A percentile compares a stretch with the other conserved stretches of the same genome.
Evolutionary conservation across 1,140 invertebrate species (phyloP).

Genomic region (Drosophila hydei): DNA sequence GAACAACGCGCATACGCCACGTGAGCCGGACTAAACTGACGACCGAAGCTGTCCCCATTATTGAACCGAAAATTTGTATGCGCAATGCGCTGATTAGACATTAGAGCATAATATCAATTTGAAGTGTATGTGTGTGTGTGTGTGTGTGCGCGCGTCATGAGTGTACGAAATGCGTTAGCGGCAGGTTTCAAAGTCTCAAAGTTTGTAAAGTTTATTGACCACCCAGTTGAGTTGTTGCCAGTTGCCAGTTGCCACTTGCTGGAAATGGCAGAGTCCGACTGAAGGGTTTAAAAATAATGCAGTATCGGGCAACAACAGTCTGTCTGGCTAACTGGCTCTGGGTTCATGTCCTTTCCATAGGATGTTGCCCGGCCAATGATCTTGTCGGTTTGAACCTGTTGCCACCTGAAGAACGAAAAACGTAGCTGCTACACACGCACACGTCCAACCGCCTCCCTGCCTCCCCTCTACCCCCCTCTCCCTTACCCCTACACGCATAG

Average conservation of each 20-base stretch:
- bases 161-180: conserved; percentile 11
- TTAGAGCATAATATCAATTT: conserved; percentile 37
- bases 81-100: conserved; percentile 62
- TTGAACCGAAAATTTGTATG: conserved; percentile 32
- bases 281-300: conserved; percentile 46
- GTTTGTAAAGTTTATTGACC: conserved; percentile 28
- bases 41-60: conserved; percentile 37
- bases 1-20: conserved; percentile 65
- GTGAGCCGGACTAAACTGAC: conserved; percentile 43
- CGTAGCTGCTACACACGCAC: neutral
- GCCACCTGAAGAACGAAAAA: conserved; percentile 3
- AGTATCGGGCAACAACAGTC: neutral
- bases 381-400: conserved; percentile 36
- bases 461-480: neutral
- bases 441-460: neutral
- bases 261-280: conserved; percentile 8
- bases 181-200: conserved; percentile 6
- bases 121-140: conserved; percentile 9
- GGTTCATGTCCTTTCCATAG: conserved; percentile 61
- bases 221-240: neutral
- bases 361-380: conserved; percentile 58
- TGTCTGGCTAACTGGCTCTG: conserved; percentile 9
- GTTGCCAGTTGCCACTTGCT: neutral
- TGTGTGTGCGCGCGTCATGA: conserved; percentile 3
- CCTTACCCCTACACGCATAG: no score